Conservation (phyloP, 2,888 invertebrate genomes). For the Hydriomena furcata region DNA sequence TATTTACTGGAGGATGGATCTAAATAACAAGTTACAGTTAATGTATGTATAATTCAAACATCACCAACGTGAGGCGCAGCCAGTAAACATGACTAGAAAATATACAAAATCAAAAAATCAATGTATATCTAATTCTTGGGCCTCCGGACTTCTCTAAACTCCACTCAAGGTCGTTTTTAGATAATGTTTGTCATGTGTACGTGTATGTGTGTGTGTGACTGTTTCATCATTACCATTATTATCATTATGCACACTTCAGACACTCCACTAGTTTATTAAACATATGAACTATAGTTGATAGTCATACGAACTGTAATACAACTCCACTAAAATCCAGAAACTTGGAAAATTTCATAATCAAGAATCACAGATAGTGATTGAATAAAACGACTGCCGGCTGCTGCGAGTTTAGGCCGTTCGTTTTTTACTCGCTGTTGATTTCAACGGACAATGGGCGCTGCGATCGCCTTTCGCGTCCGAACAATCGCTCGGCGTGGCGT, state of each 20-base stretch:
- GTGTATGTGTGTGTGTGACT: too few relatives aligned
- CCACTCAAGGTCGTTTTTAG: constrained; percentile 44
- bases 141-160: constrained; percentile 27
- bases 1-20: not conserved
- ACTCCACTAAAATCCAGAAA: not conserved
- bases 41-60: constrained; percentile 19
- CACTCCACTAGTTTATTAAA: too few relatives aligned
- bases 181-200: constrained; percentile 11
- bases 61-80: constrained; percentile 11
- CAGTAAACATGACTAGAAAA: constrained; percentile 10
- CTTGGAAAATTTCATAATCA: not conserved
- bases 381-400: constrained; percentile 31
- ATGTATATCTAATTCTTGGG: constrained; percentile 48
- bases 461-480: constrained; percentile 58
- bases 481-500: constrained; percentile 61
- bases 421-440: constrained; percentile 67
- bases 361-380: constrained; percentile 27
- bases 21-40: constrained; percentile 1
- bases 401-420: constrained; percentile 41
- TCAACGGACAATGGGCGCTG: constrained; percentile 65
- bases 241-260: too few relatives aligned
- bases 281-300: too few relatives aligned
- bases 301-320: too few relatives aligned
- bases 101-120: constrained; percentile 36
- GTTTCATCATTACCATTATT: too few relatives aligned